Conservation (phyloP, 2,888 invertebrate genomes). For the Argynnis bischoffii region DNA sequence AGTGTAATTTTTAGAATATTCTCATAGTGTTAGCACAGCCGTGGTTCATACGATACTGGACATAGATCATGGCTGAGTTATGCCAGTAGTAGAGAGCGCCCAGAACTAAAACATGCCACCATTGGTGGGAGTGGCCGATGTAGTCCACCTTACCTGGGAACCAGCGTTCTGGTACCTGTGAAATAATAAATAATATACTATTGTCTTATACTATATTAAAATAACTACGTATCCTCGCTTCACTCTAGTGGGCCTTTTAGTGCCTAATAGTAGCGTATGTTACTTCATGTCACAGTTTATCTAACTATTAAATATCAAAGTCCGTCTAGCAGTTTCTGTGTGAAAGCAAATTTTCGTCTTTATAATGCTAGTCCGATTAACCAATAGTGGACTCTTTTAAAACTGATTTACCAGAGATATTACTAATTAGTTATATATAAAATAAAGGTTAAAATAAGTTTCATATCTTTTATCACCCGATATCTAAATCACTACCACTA, state of each 20-base stretch:
- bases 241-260: not conserved
- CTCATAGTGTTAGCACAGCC: constrained; percentile 86
- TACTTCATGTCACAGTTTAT: not conserved
- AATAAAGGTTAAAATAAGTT: too few relatives aligned
- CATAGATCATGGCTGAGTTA: constrained; percentile 91
- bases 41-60: constrained; percentile 90
- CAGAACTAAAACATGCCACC: constrained; percentile 97
- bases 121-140: constrained; percentile 97
- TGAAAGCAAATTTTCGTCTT: too few relatives aligned
- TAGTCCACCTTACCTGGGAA: constrained; percentile 94
- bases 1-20: constrained; percentile 70
- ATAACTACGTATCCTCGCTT: too few relatives aligned
- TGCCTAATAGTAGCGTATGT: not conserved
- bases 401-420: too few relatives aligned
- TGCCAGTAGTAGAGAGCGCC: constrained; percentile 97
- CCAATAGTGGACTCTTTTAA: too few relatives aligned
- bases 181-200: constrained; percentile 9
- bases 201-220: too few relatives aligned
- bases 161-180: constrained; percentile 92
- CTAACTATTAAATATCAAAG: not conserved
- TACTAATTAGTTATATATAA: too few relatives aligned
- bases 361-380: too few relatives aligned
- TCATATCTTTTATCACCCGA: too few relatives aligned
- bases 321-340: not conserved
- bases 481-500: too few relatives aligned